These are phyloP conservation scores for Notothenia coriiceps DNA, from an alignment of 2,113 vertebrate genomes.

Conservation along the genomic window DNA sequence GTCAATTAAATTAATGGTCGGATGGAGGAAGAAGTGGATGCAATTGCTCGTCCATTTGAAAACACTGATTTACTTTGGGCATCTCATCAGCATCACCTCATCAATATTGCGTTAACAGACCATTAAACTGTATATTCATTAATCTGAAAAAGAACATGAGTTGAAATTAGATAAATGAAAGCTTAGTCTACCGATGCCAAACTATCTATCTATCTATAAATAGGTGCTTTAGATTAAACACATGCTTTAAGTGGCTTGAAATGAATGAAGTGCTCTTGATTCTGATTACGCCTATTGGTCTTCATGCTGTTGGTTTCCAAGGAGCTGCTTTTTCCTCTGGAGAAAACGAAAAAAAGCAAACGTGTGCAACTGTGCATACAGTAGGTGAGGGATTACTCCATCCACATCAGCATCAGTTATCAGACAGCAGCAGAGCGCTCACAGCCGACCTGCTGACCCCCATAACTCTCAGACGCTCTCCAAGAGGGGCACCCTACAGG, in stretches of 20 bases:
- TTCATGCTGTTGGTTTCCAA: background rate
- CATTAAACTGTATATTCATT: conserved; percentile 64
- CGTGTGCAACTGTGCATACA: background rate
- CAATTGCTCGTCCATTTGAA: conserved; percentile 42
- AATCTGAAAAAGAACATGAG: conserved; percentile 52
- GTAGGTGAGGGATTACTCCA: conserved; percentile 27
- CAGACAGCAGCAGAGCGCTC: conserved; percentile 41
- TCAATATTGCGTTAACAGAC: conserved; percentile 64
- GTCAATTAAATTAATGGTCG: conserved; percentile 55
- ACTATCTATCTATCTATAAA: conserved; percentile 40
- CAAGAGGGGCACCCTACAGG: conserved; percentile 2
- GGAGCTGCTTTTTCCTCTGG: conserved; percentile 1
- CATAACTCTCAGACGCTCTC: conserved; percentile 34
- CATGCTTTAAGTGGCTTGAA: conserved; percentile 26
- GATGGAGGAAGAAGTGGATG: conserved; percentile 4
- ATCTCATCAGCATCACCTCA: conserved; percentile 51
- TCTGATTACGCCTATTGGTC: conserved; percentile 7
- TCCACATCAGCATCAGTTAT: conserved; percentile 31
- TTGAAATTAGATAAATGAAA: conserved; percentile 62
- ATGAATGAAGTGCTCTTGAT: conserved; percentile 25
- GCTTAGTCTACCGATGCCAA: conserved; percentile 24
- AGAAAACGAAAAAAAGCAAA: conserved; percentile 18
- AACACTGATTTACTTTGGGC: conserved; percentile 58
- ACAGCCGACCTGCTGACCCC: conserved; percentile 49
- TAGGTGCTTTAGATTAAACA: conserved; percentile 34